These are phyloP conservation scores for Amaurobius ferox DNA, from an alignment of 2,888 invertebrate genomes.

Conservation along the genomic window DNA sequence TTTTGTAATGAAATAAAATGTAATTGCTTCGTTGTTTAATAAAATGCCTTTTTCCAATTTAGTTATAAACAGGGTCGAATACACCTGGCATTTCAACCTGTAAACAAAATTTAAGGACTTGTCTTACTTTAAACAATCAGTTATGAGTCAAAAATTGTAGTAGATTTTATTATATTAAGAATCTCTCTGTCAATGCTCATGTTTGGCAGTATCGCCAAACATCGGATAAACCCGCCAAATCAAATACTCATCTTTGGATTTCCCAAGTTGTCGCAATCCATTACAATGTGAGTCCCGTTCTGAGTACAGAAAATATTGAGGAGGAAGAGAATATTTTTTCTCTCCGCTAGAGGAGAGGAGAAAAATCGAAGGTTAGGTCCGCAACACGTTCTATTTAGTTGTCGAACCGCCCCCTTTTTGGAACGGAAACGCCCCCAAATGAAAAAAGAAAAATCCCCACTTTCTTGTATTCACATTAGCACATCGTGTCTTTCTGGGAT, in stretches of 20 bases:
- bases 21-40: no score
- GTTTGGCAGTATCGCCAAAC: not conserved
- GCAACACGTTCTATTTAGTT: conserved; percentile 26
- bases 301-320: conserved; percentile 25
- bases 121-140: no score
- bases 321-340: conserved; percentile 4
- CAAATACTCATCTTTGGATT: conserved; percentile 12
- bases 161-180: no score
- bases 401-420: conserved; percentile 19
- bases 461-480: conserved; percentile 55
- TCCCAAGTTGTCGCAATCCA: conserved; percentile 36
- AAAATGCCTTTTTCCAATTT: no score
- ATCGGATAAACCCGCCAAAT: conserved; percentile 12
- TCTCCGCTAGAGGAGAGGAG: conserved; percentile 9
- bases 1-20: no score
- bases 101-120: no score
- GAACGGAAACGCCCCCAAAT: not conserved
- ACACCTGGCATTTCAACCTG: no score
- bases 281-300: conserved; percentile 37
- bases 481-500: conserved; percentile 9
- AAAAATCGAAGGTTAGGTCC: conserved; percentile 36
- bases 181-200: not conserved
- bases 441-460: conserved; percentile 20
- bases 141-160: no score
- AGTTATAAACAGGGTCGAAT: no score